Percentiles rank a stretch among this genome's conserved stretches.
phyloP scores from a whole-genome alignment of 2,888 invertebrate species.

The Andrena bicolor region DNA sequence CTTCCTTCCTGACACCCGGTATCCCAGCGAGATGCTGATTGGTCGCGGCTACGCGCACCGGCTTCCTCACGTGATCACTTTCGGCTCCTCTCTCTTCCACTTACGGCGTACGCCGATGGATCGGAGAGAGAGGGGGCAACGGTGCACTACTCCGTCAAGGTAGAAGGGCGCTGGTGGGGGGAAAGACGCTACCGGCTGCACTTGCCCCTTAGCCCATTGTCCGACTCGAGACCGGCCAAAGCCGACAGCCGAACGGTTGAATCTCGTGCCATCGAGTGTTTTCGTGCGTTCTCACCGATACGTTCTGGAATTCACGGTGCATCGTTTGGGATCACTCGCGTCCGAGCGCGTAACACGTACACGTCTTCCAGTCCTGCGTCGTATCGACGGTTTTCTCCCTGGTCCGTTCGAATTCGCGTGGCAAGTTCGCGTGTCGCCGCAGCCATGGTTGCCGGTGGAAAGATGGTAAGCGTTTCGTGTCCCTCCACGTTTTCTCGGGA shows the following conservation, averaged over 20 bases:
- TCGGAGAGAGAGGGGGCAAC: conserved; percentile 33
- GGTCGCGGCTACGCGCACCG: conserved; percentile 71
- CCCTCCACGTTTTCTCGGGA: background rate
- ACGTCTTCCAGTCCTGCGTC: conserved; percentile 6
- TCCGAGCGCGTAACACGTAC: background rate
- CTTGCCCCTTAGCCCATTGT: conserved; percentile 81
- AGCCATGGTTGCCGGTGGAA: conserved; percentile 81
- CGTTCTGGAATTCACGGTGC: conserved; percentile 17
- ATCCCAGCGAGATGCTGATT: conserved; percentile 68
- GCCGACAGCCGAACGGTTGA: conserved; percentile 45
- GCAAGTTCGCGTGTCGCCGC: conserved; percentile 42
- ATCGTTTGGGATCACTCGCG: conserved; percentile 3
- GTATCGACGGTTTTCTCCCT: conserved; percentile 25
- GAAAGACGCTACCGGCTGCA: conserved; percentile 78
- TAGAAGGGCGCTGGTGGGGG: conserved; percentile 19
- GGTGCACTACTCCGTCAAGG: conserved; percentile 40
- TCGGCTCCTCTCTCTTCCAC: conserved; percentile 55
- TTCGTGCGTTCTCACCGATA: background rate
- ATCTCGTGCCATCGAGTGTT: conserved; percentile 25
- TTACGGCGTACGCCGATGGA: background rate
- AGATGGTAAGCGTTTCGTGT: conserved; percentile 78
- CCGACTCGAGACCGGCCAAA: conserved; percentile 67
- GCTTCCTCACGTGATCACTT: conserved; percentile 77
- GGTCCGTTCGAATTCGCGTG: conserved; percentile 37
- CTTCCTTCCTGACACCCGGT: conserved; percentile 72